Base-by-base conservation (phyloP, 2,888 invertebrate species). In the Apamea crenata region DNA sequence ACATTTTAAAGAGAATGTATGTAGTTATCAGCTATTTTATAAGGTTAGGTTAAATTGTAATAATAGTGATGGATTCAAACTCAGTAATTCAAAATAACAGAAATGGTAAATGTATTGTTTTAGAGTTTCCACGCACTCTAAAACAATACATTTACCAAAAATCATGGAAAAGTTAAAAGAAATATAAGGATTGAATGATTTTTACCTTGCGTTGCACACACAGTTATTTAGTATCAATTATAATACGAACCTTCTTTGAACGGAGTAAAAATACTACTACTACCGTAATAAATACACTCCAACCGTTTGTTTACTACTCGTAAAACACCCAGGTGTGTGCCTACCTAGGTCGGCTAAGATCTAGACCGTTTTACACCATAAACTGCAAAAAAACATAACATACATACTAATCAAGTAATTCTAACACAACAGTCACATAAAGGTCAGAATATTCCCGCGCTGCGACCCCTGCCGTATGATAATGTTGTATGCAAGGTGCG, bases 391-490 rank as follows among this genome's bases (percentile, higher is more conserved):
- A 47, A 21, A 2, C 16, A 63, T 63, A 65, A 25, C 65, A 65
- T 63, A 67, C 63, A 12, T 32, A 71, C 0, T 78, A 83, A 76
- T 87, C 32, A 87, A 73, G n/a, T 73, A 56, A 69, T 73, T 69
- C 56, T 77, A 87, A 77, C 73, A 76, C 61, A 71, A 77, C 61
- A 40, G 61, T n/a, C 7, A 16, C n/a, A 61, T 32, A 91, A 91
- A 91, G 92, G 91, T 90, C 90, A 87, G 70, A 61, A 65, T 78
- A 84, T 90, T 91, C 91, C 91, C 91, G 88, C 90, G 89, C 44
- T 68, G 40, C 83, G 88, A 84, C 75, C 88, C 87, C 87, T 67
- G 50, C 74, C 83, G 72, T 53, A 75, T 88, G 61, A 82, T 81
- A 85, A 87, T 65, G 73, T 85, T 69, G 79, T 79, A 83, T 76